Base-by-base conservation (phyloP, 2,113 vertebrate species). In the Tichodroma muraria region DNA sequence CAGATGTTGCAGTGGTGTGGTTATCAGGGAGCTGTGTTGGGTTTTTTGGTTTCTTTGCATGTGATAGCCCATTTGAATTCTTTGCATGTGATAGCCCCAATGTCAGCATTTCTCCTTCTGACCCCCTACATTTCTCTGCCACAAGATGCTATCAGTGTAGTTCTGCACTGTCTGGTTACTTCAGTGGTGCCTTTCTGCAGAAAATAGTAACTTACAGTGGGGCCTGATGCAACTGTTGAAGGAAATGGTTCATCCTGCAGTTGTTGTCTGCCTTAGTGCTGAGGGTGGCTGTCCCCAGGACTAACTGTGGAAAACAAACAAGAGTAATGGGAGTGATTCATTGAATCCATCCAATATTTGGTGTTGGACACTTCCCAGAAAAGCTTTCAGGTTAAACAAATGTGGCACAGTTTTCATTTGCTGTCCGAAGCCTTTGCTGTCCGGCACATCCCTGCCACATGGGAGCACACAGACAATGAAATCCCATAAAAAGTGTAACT, bases 301-400 rank as follows among this genome's bases (percentile, higher is more conserved):
- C 68, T 40, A 49, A 31, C 63, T 92, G n/a, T 77, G 59, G 85
- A 78, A 75, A 65, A 63, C 53, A 77, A 73, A 69, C 56, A 71
- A 13, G 16, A 84, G 27, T 68, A 71, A 87, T 77, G 72, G 76
- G 53, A 84, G 37, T 40, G 33, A 80, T 91, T 93, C 31, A 64
- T 22, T 49, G 24, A 17, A 77, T 91, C 47, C 20, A 5, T 27
- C 54, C 68, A 53, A 2, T 47, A 23, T n/a, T 80, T 79, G 53
- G 33, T 89, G 54, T 77, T 96, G 90, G 94, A 77, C 13, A 13
- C 59, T 72, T 88, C 81, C 91, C 95, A 92, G 17, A n/a, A 95
- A 95, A 95, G 79, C 94, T 95, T 95, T 93, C 94, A 93, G 24
- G 54, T 91, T 84, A 89, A 93, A 90, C 80, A 92, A 95, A 95